Percentiles rank a stretch among this genome's conserved stretches.
These are phyloP conservation scores for Trachelipus rathkii DNA, from an alignment of 1,140 invertebrate genomes.

Conservation along the genomic window DNA sequence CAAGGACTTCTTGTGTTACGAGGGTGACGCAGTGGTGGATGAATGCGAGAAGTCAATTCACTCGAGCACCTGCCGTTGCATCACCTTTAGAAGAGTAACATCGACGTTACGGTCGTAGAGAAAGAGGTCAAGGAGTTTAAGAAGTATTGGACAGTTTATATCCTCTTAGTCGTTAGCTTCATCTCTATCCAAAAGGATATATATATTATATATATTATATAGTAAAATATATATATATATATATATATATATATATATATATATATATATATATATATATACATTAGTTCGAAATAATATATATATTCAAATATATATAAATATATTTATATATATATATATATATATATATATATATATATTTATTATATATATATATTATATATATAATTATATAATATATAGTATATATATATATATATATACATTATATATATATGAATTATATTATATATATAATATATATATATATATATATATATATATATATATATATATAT, in stretches of 20 bases:
- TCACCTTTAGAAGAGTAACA: too few relatives aligned
- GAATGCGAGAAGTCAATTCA: too few relatives aligned
- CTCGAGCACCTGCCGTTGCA: too few relatives aligned
- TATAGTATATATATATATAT: slow-evolving; percentile 13
- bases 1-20: too few relatives aligned
- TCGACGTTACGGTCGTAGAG: too few relatives aligned
- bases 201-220: slow-evolving; percentile 5
- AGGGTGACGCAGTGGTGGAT: too few relatives aligned
- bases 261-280: slow-evolving; percentile 1
- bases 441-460: not conserved
- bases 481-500: not conserved
- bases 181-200: too few relatives aligned
- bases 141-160: too few relatives aligned
- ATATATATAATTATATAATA: not conserved
- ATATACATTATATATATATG: not conserved
- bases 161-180: too few relatives aligned
- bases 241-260: not conserved
- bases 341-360: not conserved
- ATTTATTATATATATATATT: slow-evolving; percentile 7
- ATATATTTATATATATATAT: slow-evolving; percentile 15
- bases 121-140: too few relatives aligned
- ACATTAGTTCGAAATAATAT: not conserved
- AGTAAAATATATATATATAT: not conserved
- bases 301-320: too few relatives aligned
- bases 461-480: too few relatives aligned